phyloP scores from a whole-genome alignment of 2,888 invertebrate genomes.

The Spilarctia lutea region DNA sequence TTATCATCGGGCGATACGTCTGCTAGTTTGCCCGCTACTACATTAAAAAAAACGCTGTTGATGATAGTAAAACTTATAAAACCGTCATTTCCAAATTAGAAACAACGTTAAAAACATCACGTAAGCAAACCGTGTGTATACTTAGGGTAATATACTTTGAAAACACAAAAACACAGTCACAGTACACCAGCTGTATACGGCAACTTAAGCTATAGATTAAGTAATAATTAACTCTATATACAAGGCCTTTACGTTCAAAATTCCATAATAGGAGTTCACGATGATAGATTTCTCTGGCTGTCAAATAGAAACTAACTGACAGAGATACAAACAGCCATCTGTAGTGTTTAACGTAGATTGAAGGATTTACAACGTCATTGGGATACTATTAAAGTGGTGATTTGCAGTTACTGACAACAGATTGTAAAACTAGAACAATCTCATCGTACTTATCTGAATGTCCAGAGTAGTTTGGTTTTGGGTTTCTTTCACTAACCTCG shows the following conservation, averaged over 20 bases:
- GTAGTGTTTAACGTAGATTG: slow-evolving; percentile 10
- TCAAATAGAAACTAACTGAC: slow-evolving; percentile 15
- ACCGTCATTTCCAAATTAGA: too few species aligned
- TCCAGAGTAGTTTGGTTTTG: too few species aligned
- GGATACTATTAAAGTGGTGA: neutral
- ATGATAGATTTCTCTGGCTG: neutral
- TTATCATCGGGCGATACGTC: too few species aligned
- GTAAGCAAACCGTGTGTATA: too few species aligned
- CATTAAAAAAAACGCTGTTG: too few species aligned
- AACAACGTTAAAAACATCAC: too few species aligned
- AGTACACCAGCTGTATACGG: slow-evolving; percentile 30
- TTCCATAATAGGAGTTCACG: neutral
- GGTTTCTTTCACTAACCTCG: too few species aligned
- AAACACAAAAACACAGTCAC: slow-evolving; percentile 11
- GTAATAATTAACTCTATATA: slow-evolving; percentile 1
- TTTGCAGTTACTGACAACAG: neutral
- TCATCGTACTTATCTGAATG: neutral
- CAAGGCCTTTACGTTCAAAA: neutral
- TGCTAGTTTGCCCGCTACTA: too few species aligned
- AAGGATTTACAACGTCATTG: slow-evolving; percentile 2
- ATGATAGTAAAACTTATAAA: too few species aligned
- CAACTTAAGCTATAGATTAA: slow-evolving; percentile 28
- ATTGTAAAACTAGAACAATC: neutral
- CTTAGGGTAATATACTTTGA: too few species aligned
- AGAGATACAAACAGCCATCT: slow-evolving; percentile 8